Conservation (phyloP, 2,113 vertebrate genomes). For the Eira barbara region DNA sequence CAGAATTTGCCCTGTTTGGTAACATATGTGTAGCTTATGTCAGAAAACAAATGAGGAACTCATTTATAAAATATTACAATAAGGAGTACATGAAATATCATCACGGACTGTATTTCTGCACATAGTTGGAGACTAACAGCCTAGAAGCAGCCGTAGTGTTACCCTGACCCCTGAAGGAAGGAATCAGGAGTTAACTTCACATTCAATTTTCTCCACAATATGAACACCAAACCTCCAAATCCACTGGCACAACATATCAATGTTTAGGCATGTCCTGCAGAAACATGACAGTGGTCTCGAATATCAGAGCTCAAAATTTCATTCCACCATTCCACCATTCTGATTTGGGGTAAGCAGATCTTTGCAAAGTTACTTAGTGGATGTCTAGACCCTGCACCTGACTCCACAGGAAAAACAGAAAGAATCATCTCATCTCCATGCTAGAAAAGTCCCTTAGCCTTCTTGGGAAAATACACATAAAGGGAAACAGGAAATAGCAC, state of each 20-base stretch:
- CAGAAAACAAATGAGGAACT: constrained; percentile 57
- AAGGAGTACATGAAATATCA: neutral
- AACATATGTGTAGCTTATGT: constrained; percentile 36
- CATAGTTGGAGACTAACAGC: constrained; percentile 71
- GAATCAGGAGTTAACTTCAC: constrained; percentile 84
- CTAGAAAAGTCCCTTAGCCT: constrained; percentile 60
- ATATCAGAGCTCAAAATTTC: constrained; percentile 44
- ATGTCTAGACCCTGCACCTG: constrained; percentile 48
- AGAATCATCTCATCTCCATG: constrained; percentile 56
- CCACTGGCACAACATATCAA: constrained; percentile 75
- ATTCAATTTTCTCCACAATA: constrained; percentile 74
- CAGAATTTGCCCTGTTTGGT: constrained; percentile 50
- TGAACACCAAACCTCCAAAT: constrained; percentile 76
- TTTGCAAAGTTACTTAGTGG: constrained; percentile 72
- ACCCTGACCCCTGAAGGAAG: constrained; percentile 90
- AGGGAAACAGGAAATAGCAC: constrained; percentile 53
- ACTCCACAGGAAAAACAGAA: constrained; percentile 38
- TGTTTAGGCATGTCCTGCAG: constrained; percentile 54
- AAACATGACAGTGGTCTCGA: constrained; percentile 75
- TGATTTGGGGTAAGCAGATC: constrained; percentile 43
- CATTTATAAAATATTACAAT: constrained; percentile 66
- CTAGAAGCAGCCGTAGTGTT: constrained; percentile 82
- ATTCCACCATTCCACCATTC: constrained; percentile 14
- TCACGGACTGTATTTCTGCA: constrained; percentile 70
- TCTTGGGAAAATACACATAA: constrained; percentile 63